Percentiles rank a stretch among this genome's conserved stretches.
Conservation (phyloP, 1,140 invertebrate genomes). For the Drosophila ficusphila region DNA sequence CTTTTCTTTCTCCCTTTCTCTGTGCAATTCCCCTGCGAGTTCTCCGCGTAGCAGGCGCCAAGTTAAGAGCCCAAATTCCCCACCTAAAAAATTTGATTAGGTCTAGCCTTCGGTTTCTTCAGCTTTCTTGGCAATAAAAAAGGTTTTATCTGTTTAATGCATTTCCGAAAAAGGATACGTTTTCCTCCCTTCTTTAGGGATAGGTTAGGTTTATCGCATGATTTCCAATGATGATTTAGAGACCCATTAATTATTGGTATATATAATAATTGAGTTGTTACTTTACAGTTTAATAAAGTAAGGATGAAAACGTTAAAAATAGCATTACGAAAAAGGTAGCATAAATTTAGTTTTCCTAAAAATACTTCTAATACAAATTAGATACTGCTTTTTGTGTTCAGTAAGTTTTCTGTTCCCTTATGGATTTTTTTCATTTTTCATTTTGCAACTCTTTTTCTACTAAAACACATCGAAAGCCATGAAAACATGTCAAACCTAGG, state of each 20-base stretch:
- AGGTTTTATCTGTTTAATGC: constrained; percentile 18
- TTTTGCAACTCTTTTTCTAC: not conserved
- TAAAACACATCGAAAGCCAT: constrained; percentile 12
- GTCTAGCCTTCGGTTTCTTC: constrained; percentile 35
- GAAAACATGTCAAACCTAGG: constrained; percentile 30
- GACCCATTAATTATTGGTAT: too few species aligned
- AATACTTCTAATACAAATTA: not conserved
- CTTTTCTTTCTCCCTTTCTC: not conserved
- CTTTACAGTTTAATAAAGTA: too few species aligned
- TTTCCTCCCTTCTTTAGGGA: constrained; percentile 14
- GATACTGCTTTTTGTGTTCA: not conserved
- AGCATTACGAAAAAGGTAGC: too few species aligned
- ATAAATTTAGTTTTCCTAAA: too few species aligned
- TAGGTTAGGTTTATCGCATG: constrained; percentile 10
- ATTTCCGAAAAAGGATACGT: constrained; percentile 3
- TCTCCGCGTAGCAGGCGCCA: constrained; percentile 33
- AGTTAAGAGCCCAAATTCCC: constrained; percentile 24
- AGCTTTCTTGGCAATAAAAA: constrained; percentile 34
- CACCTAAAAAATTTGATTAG: constrained; percentile 62
- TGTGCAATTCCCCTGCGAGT: constrained; percentile 13
- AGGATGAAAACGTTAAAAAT: too few species aligned
- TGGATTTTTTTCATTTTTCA: constrained; percentile 4
- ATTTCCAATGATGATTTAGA: too few species aligned
- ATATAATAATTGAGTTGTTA: too few species aligned
- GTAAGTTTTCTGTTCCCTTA: not conserved